Percentiles rank a stretch among this genome's conserved stretches.
Conservation (phyloP, 2,113 vertebrate species). For the Mormyrus iriodes region DNA sequence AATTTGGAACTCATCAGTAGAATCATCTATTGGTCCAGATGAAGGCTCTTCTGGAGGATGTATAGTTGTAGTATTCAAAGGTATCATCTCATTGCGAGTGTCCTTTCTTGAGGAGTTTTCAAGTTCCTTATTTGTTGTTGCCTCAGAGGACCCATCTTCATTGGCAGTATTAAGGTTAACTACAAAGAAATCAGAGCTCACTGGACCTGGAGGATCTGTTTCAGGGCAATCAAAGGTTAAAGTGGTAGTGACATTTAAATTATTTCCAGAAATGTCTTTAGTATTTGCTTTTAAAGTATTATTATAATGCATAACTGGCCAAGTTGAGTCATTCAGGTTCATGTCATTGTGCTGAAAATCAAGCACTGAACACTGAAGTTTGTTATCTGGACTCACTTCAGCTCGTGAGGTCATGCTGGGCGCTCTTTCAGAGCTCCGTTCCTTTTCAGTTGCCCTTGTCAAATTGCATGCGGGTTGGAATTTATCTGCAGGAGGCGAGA, state of each 20-base stretch:
- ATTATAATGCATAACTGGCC: neutral
- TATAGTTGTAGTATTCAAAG: constrained; percentile 15
- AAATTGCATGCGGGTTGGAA: neutral
- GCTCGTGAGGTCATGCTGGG: neutral
- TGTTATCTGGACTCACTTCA: constrained; percentile 12
- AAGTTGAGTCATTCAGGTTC: neutral
- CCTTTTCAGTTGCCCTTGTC: neutral
- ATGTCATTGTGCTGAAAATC: neutral
- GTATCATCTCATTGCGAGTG: neutral
- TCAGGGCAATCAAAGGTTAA: neutral
- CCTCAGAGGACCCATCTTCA: neutral
- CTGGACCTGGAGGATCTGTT: neutral
- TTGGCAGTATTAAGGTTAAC: neutral
- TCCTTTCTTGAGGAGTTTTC: neutral
- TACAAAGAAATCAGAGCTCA: neutral
- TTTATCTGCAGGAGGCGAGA: neutral
- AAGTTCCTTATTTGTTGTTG: neutral
- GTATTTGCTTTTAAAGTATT: neutral
- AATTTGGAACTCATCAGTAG: constrained; percentile 21
- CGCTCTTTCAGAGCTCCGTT: neutral
- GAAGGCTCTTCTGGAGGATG: constrained; percentile 24
- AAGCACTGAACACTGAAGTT: constrained; percentile 2
- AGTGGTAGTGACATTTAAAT: neutral
- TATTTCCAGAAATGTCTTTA: neutral
- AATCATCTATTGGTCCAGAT: constrained; percentile 37